A percentile compares a stretch with the other conserved stretches of the same genome.
Evolutionary conservation across 2,888 invertebrate species (phyloP).

Genomic region (Brassicogethes aeneus): DNA sequence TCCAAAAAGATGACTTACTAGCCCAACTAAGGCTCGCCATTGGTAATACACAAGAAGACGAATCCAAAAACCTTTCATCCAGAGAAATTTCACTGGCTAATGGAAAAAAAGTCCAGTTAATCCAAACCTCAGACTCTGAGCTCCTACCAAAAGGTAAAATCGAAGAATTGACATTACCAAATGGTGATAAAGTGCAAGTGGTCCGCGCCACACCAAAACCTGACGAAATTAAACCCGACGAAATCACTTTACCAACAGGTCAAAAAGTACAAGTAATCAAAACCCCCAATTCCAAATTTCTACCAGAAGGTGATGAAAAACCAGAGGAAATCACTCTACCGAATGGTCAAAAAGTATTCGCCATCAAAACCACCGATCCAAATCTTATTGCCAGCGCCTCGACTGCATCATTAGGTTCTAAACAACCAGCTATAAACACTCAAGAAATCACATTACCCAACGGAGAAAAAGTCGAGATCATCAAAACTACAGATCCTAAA

Average conservation of each 20-base stretch:
- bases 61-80: constrained; percentile 61
- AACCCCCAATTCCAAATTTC: constrained; percentile 18
- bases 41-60: constrained; percentile 56
- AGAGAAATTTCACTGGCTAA: constrained; percentile 65
- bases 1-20: constrained; percentile 61
- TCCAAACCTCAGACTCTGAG: constrained; percentile 31
- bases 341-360: constrained; percentile 65
- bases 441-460: constrained; percentile 35
- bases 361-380: constrained; percentile 42
- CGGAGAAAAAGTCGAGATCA: constrained; percentile 35
- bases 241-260: constrained; percentile 50
- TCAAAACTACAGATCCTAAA: constrained; percentile 60
- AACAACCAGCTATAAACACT: constrained; percentile 17
- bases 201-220: constrained; percentile 44
- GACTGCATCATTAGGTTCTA: constrained; percentile 28
- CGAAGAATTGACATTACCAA: constrained; percentile 50
- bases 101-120: constrained; percentile 67
- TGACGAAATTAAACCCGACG: constrained; percentile 13
- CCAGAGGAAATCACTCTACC: constrained; percentile 61
- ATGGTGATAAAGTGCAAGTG: constrained; percentile 65
- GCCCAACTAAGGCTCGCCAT: constrained; percentile 67
- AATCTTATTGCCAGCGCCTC: constrained; percentile 25
- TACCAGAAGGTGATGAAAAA: constrained; percentile 45
- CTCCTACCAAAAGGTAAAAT: constrained; percentile 24
- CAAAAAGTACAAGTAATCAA: constrained; percentile 60